A percentile compares a stretch with the other conserved stretches of the same genome.
phyloP scores from a whole-genome alignment of 2,113 vertebrate species.

The Pterophyllum scalare region DNA sequence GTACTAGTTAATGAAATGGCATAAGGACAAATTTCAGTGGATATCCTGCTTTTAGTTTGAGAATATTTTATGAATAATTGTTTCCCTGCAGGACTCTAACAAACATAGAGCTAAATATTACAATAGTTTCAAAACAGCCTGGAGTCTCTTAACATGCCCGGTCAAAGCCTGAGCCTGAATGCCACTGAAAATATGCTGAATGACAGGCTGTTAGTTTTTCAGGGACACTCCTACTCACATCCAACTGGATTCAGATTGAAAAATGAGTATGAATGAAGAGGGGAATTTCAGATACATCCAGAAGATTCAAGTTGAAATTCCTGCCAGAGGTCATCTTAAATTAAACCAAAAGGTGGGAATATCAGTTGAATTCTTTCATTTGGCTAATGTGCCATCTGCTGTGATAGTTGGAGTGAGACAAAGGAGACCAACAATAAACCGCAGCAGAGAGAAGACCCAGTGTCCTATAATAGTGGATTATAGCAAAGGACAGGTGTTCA shows the following conservation, averaged over 20 bases:
- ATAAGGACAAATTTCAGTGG: neutral
- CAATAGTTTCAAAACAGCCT: neutral
- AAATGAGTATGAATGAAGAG: neutral
- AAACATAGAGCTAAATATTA: constrained; percentile 2
- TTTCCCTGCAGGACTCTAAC: neutral
- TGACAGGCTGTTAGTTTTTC: neutral
- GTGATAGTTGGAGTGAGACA: neutral
- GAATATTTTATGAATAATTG: neutral
- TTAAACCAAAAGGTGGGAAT: neutral
- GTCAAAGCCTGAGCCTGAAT: constrained; percentile 7
- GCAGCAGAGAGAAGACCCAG: too few species aligned
- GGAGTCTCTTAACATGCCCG: constrained; percentile 10
- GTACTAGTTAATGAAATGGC: neutral
- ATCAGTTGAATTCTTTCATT: constrained; percentile 2
- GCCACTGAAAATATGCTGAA: constrained; percentile 18
- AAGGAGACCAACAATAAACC: too few species aligned
- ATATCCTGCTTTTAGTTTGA: neutral
- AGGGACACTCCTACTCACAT: neutral
- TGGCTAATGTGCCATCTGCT: neutral
- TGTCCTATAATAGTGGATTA: too few species aligned
- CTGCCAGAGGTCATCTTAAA: neutral
- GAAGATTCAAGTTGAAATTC: constrained; percentile 15
- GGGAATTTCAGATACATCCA: neutral
- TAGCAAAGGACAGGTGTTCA: too few species aligned
- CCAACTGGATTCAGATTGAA: neutral